Evolutionary conservation across 2,113 vertebrate genomes (phyloP).

Genomic region (Xiphophorus hellerii): DNA sequence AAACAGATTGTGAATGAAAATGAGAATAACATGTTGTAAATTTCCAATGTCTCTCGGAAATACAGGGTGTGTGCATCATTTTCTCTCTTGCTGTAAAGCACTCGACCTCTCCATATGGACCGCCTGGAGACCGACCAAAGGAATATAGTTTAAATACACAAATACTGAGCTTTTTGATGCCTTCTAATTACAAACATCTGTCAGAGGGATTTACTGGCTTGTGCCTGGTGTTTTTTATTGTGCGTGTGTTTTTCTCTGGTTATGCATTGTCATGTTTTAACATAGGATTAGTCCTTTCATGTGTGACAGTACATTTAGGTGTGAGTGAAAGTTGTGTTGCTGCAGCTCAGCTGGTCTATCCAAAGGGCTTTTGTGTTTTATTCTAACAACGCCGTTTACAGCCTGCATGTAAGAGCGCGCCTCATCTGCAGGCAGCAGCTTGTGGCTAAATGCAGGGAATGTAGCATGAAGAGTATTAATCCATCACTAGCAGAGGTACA

Average conservation of each 20-base stretch:
- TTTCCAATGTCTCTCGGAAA: conserved; percentile 24
- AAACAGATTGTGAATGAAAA: conserved; percentile 68
- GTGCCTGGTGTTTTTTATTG: neutral
- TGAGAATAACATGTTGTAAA: conserved; percentile 48
- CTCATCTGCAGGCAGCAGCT: conserved; percentile 51
- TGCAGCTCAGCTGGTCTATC: conserved; percentile 33
- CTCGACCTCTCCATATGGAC: conserved; percentile 67
- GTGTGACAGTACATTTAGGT: conserved; percentile 37
- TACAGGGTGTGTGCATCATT: conserved; percentile 14
- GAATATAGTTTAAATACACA: conserved; percentile 50
- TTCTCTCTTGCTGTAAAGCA: conserved; percentile 17
- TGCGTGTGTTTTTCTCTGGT: conserved; percentile 1
- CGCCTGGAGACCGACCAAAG: conserved; percentile 47
- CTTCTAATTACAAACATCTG: conserved; percentile 69
- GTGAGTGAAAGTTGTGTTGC: conserved; percentile 20
- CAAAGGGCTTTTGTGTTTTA: conserved; percentile 46
- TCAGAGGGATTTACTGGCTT: conserved; percentile 41
- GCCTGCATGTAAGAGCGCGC: conserved; percentile 10
- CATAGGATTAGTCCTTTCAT: conserved; percentile 37
- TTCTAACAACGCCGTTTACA: conserved; percentile 20
- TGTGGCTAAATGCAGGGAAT: conserved; percentile 54
- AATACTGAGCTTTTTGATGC: conserved; percentile 43
- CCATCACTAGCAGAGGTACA: conserved; percentile 49
- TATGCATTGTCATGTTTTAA: conserved; percentile 15
- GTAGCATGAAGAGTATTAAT: conserved; percentile 71